These are phyloP conservation scores for Andrena praecox DNA, from an alignment of 2,888 invertebrate species.

Conservation along the genomic window DNA sequence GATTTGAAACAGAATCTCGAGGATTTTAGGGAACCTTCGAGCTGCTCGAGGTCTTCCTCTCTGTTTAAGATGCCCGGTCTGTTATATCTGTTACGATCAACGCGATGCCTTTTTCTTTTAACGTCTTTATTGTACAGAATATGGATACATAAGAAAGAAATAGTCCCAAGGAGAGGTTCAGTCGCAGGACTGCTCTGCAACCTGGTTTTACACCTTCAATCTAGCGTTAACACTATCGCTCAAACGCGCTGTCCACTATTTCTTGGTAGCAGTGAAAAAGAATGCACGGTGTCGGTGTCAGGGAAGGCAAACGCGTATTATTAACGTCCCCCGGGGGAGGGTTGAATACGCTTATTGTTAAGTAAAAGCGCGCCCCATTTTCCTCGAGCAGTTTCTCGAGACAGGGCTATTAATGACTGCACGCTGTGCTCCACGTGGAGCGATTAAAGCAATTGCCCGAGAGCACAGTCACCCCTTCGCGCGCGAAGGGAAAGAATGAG, in stretches of 20 bases:
- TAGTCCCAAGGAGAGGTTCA: too few relatives aligned
- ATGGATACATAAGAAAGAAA: too few relatives aligned
- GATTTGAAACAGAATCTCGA: neutral
- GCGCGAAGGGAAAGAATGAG: slow-evolving; percentile 7
- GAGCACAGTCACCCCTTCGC: slow-evolving; percentile 63
- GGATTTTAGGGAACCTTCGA: neutral
- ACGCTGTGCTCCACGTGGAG: slow-evolving; percentile 70
- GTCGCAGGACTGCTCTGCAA: too few relatives aligned
- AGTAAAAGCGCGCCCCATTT: slow-evolving; percentile 19
- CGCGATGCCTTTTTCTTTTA: neutral
- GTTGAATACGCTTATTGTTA: slow-evolving; percentile 20
- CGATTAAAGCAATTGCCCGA: slow-evolving; percentile 78
- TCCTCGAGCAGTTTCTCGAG: slow-evolving; percentile 34
- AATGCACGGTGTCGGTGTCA: neutral
- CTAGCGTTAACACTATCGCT: too few relatives aligned
- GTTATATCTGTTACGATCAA: neutral
- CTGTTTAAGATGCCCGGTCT: neutral
- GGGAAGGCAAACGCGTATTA: slow-evolving; percentile 1
- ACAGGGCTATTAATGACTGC: slow-evolving; percentile 72
- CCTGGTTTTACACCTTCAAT: too few relatives aligned
- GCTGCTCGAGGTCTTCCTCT: neutral
- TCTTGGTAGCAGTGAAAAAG: neutral
- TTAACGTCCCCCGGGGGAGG: slow-evolving; percentile 6
- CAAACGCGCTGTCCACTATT: too few relatives aligned
- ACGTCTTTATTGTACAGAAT: too few relatives aligned